Conservation (phyloP, 2,113 vertebrate genomes). For the Mesitornis unicolor region DNA sequence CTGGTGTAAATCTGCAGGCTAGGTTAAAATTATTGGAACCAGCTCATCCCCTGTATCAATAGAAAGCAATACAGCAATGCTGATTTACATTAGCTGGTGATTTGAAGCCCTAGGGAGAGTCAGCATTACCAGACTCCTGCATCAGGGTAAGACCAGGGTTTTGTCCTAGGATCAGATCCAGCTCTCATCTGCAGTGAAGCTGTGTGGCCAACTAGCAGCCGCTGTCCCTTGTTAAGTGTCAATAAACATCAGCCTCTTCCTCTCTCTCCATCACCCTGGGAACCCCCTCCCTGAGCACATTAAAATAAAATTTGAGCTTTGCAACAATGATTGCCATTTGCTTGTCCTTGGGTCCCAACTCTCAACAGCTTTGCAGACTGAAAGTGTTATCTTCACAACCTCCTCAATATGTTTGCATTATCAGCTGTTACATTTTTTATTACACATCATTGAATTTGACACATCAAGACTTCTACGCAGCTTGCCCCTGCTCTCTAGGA, state of each 20-base stretch:
- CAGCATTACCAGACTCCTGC: background rate
- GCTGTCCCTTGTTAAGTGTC: background rate
- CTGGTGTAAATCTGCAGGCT: background rate
- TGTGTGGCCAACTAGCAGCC: background rate
- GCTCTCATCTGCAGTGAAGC: background rate
- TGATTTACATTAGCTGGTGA: background rate
- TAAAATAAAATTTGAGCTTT: background rate
- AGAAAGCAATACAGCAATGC: background rate
- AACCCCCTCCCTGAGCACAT: background rate
- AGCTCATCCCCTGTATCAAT: background rate
- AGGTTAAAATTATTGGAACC: background rate
- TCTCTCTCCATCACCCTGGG: background rate
- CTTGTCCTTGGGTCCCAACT: background rate
- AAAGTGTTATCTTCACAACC: background rate
- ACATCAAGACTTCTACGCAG: background rate
- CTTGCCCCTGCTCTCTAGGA: conserved; percentile 24
- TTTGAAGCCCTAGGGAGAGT: background rate
- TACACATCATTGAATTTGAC: background rate
- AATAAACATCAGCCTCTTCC: background rate
- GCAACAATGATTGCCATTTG: background rate
- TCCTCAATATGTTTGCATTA: background rate
- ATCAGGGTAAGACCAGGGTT: background rate
- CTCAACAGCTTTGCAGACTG: background rate
- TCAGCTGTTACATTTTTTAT: background rate
- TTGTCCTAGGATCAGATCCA: background rate